Evolutionary conservation across 2,113 vertebrate species (phyloP).

Genomic region (Macrotis lagotis): DNA sequence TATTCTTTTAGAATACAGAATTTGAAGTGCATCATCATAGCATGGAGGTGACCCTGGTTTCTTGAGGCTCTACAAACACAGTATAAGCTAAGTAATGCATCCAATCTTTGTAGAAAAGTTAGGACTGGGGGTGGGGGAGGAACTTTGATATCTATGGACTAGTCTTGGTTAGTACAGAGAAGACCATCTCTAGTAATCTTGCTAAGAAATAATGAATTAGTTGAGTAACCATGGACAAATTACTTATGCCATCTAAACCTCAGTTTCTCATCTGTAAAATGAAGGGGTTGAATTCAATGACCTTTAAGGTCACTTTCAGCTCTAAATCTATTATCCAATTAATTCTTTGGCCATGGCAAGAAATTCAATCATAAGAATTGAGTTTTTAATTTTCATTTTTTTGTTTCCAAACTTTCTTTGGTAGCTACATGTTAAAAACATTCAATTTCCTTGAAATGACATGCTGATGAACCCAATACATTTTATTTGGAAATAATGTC

Average conservation of each 20-base stretch:
- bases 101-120: not conserved
- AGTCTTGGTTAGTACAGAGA: not conserved
- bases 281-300: not conserved
- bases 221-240: not conserved
- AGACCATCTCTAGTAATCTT: not conserved
- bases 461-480: not conserved
- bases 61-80: not conserved
- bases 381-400: not conserved
- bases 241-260: not conserved
- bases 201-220: not conserved
- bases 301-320: too few species aligned
- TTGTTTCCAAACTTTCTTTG: not conserved
- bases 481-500: not conserved
- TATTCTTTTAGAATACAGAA: not conserved
- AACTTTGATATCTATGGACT: not conserved
- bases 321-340: not conserved
- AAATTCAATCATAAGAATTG: not conserved
- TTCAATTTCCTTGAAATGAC: conserved; percentile 17
- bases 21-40: not conserved
- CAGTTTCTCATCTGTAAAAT: not conserved
- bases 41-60: not conserved
- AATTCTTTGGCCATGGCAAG: not conserved
- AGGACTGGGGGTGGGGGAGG: not conserved
- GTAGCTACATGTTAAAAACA: not conserved
- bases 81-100: not conserved